phyloP scores from a whole-genome alignment of 2,797 vertebrate genomes.

The Molossus alvarezi region DNA sequence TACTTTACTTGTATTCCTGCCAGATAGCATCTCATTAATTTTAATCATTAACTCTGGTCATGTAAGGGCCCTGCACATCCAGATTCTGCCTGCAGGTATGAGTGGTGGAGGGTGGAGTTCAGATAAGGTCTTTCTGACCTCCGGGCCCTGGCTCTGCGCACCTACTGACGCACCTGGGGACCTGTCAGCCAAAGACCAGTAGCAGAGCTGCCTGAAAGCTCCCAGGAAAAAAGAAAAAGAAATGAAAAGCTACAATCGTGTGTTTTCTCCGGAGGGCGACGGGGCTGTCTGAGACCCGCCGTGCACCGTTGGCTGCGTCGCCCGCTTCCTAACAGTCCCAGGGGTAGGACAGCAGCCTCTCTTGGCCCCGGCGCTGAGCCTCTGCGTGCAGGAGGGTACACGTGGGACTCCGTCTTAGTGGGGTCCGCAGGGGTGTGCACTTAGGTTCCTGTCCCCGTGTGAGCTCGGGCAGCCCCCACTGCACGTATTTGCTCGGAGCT shows the following conservation, averaged over 20 bases:
- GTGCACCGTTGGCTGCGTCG: neutral
- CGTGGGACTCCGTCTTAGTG: neutral
- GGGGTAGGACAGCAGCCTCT: neutral
- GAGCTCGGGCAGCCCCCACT: neutral
- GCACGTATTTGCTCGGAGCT: neutral
- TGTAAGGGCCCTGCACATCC: neutral
- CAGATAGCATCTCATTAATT: constrained; percentile 39
- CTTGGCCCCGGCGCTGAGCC: neutral
- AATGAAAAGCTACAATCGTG: neutral
- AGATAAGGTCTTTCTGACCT: constrained; percentile 40
- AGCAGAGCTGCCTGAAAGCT: neutral
- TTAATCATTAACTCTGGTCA: constrained; percentile 16
- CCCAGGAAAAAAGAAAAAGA: neutral
- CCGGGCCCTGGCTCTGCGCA: neutral
- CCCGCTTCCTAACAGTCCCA: neutral
- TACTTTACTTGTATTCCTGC: constrained; percentile 16
- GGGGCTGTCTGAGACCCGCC: neutral
- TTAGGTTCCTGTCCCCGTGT: neutral
- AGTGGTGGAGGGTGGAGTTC: neutral
- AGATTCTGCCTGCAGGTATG: neutral
- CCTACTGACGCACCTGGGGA: neutral
- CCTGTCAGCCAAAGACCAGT: neutral
- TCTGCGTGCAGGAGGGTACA: neutral
- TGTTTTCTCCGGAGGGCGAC: neutral
- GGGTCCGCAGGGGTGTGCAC: neutral